These are phyloP conservation scores for Acyrthosiphon pisum DNA, from an alignment of 1,140 invertebrate species.

Conservation along the genomic window DNA sequence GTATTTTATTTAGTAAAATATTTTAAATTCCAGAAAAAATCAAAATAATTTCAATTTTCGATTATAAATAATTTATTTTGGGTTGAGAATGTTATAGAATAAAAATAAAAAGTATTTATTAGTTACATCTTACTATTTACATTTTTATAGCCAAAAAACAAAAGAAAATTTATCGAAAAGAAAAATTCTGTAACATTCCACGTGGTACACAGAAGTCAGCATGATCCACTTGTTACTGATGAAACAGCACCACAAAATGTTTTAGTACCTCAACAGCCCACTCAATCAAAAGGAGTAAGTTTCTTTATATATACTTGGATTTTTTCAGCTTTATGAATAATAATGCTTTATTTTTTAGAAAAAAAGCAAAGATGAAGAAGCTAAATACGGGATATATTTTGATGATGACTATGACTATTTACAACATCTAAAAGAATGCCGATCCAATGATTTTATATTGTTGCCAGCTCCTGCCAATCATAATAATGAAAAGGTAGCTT, in stretches of 20 bases:
- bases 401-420: constrained; percentile 97
- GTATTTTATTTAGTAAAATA: background rate
- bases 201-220: constrained; percentile 89
- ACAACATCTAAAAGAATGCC: constrained; percentile 75
- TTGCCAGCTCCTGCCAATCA: constrained; percentile 30
- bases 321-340: background rate
- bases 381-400: constrained; percentile 93
- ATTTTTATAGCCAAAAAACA: constrained; percentile 69
- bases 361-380: constrained; percentile 77
- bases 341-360: constrained; percentile 51
- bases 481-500: constrained; percentile 41
- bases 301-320: background rate
- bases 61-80: no score
- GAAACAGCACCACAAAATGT: constrained; percentile 88
- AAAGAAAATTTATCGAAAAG: constrained; percentile 90
- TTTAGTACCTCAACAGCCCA: constrained; percentile 68
- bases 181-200: constrained; percentile 91
- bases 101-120: background rate
- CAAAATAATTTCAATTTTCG: background rate
- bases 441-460: constrained; percentile 51
- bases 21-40: background rate
- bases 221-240: constrained; percentile 87
- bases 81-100: no score
- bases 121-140: background rate
- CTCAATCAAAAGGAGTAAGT: constrained; percentile 46